Evolutionary conservation across 2,113 vertebrate genomes (phyloP).

Genomic region (Pachypanchax playfairii): DNA sequence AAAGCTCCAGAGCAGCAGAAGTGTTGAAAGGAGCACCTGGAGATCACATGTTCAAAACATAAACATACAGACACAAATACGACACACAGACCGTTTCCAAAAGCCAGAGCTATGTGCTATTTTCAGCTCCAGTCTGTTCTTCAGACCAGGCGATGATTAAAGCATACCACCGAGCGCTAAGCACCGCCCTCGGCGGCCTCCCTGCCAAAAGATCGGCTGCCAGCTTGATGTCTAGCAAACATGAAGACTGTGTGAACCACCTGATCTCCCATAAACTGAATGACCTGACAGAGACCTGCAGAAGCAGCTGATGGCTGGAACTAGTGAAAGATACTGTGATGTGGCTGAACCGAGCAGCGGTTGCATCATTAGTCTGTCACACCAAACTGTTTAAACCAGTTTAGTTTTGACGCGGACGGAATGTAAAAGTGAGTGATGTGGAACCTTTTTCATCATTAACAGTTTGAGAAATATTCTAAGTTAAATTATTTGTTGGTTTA

Average conservation of each 20-base stretch:
- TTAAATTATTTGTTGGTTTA: too few relatives aligned
- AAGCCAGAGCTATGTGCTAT: conserved; percentile 53
- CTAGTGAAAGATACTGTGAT: conserved; percentile 49
- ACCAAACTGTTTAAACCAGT: neutral
- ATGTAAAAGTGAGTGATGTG: too few relatives aligned
- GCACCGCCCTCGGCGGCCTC: conserved; percentile 54
- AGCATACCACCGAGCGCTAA: conserved; percentile 65
- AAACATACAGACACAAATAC: conserved; percentile 26
- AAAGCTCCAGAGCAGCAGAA: conserved; percentile 36
- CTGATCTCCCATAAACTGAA: conserved; percentile 62
- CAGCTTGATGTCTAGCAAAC: conserved; percentile 60
- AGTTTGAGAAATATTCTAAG: too few relatives aligned
- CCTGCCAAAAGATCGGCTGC: conserved; percentile 57
- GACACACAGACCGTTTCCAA: neutral
- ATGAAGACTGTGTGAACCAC: conserved; percentile 72
- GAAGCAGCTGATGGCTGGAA: conserved; percentile 63
- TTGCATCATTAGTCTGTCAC: neutral
- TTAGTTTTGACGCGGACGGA: neutral
- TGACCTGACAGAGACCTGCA: conserved; percentile 63
- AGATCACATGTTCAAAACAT: conserved; percentile 43
- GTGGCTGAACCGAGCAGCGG: neutral
- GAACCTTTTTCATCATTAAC: too few relatives aligned
- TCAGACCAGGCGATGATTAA: conserved; percentile 65
- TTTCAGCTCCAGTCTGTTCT: conserved; percentile 50
- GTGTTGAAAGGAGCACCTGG: conserved; percentile 54